Conservation (phyloP, 2,113 vertebrate species). For the Datnioides undecimradiatus region DNA sequence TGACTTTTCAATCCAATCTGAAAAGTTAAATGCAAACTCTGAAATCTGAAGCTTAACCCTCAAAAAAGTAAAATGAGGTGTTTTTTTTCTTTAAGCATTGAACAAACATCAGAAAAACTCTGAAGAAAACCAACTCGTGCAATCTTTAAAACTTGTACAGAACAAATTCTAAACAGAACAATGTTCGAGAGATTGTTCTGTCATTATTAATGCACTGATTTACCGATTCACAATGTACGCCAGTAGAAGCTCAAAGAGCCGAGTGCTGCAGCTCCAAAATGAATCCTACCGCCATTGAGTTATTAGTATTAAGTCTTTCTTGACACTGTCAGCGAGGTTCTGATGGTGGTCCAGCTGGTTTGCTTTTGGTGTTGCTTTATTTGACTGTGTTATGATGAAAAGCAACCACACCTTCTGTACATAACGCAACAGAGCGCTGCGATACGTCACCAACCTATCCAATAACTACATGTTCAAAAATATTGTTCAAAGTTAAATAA, state of each 20-base stretch:
- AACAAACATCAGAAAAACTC: neutral
- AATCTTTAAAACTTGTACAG: neutral
- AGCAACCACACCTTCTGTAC: too few relatives aligned
- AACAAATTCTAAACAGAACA: neutral
- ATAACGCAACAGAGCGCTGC: too few relatives aligned
- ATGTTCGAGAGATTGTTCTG: neutral
- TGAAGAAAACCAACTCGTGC: neutral
- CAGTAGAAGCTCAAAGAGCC: neutral
- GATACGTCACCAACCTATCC: too few relatives aligned
- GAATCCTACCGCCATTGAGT: neutral
- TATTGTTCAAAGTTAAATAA: too few relatives aligned
- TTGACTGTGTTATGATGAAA: neutral
- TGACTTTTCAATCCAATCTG: constrained; percentile 26
- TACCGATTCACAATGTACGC: neutral
- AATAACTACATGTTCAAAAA: too few relatives aligned
- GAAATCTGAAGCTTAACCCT: constrained; percentile 18
- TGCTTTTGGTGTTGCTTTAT: neutral
- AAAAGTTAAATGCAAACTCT: constrained; percentile 12
- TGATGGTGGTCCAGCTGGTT: neutral
- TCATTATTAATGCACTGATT: neutral
- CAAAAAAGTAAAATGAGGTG: neutral
- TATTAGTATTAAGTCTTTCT: neutral
- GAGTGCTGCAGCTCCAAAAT: too few relatives aligned
- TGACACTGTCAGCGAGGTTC: neutral
- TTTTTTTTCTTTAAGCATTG: neutral